Percentiles rank a stretch among this genome's conserved stretches.
Conservation (phyloP, 2,113 vertebrate species). For the Daubentonia madagascariensis region DNA sequence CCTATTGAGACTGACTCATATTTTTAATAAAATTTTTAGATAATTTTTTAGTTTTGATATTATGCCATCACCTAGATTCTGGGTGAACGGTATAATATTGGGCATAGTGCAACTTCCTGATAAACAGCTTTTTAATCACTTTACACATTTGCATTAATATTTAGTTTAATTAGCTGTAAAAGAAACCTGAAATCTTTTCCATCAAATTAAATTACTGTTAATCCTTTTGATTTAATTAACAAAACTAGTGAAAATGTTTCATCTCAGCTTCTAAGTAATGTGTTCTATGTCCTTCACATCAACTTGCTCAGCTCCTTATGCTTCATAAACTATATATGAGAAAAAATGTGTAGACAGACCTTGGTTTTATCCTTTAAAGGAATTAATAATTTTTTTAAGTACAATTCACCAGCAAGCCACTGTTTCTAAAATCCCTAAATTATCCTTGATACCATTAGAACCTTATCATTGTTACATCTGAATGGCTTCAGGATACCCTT, state of each 20-base stretch:
- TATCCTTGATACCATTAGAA: background rate
- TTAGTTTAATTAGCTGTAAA: background rate
- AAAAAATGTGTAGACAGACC: background rate
- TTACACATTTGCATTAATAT: background rate
- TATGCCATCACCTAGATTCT: background rate
- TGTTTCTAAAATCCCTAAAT: background rate
- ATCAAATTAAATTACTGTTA: background rate
- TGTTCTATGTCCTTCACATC: background rate
- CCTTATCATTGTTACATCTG: background rate
- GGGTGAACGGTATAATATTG: background rate
- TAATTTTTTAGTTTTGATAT: background rate
- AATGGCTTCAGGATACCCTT: background rate
- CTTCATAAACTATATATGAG: background rate
- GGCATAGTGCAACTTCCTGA: background rate
- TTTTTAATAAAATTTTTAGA: conserved; percentile 19
- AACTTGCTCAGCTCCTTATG: background rate
- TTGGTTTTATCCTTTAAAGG: background rate
- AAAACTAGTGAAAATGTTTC: background rate
- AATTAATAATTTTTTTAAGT: conserved; percentile 43
- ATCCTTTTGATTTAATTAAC: background rate
- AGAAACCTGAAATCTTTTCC: background rate
- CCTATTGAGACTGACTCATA: background rate
- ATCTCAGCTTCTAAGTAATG: background rate
- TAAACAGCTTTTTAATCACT: background rate
- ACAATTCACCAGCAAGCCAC: background rate